Evolutionary conservation across 2,797 vertebrate genomes (phyloP).

Genomic region (Allobates femoralis): DNA sequence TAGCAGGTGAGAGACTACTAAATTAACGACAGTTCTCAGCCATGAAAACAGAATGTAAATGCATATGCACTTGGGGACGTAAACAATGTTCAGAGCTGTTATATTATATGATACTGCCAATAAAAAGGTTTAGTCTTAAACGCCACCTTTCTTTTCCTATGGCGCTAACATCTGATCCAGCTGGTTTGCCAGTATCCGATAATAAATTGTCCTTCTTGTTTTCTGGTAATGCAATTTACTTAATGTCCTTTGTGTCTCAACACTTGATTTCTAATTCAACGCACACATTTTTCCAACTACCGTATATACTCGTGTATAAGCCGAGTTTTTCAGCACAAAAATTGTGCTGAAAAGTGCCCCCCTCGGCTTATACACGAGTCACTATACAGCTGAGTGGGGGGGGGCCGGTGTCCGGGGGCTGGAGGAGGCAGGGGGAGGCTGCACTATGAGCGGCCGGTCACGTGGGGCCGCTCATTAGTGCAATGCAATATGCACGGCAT

Average conservation of each 20-base stretch:
- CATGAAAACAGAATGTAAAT: not conserved
- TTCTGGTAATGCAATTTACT: conserved; percentile 18
- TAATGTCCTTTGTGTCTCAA: conserved; percentile 26
- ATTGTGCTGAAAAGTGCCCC: no score
- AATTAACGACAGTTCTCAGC: conserved; percentile 12
- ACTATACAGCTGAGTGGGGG: no score
- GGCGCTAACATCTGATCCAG: not conserved
- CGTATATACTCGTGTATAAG: no score
- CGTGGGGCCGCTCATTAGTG: no score
- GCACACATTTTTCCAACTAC: conserved; percentile 63
- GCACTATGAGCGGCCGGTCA: no score
- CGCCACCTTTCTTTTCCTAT: not conserved
- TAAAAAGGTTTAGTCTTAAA: not conserved
- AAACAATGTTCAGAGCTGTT: not conserved
- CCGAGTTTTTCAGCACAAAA: no score
- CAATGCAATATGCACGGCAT: no score
- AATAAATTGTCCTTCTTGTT: conserved; percentile 24
- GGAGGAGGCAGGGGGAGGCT: no score
- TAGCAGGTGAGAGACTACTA: conserved; percentile 4
- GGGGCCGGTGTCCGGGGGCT: no score
- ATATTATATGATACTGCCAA: not conserved
- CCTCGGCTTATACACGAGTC: no score
- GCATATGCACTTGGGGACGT: not conserved
- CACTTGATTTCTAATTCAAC: conserved; percentile 66
- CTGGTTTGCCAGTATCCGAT: conserved; percentile 25